Evolutionary conservation across 2,113 vertebrate species (phyloP).

Genomic region (Chaenogobius annularis): DNA sequence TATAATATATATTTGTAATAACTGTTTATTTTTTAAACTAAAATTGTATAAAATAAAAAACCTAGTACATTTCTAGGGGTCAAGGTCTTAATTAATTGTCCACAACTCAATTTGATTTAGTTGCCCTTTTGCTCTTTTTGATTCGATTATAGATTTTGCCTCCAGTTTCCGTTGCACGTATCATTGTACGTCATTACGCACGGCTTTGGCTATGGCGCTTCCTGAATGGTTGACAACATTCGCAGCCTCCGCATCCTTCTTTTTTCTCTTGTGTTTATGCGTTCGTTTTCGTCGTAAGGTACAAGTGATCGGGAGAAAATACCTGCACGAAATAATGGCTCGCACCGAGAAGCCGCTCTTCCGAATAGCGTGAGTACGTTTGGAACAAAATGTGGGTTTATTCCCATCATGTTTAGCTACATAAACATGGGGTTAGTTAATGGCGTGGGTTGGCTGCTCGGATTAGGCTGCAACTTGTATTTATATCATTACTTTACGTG

Average conservation of each 20-base stretch:
- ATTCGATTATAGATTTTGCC: no score
- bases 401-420: neutral
- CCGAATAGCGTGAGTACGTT: slow-evolving; percentile 78
- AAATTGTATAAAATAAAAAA: no score
- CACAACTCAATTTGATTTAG: no score
- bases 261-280: slow-evolving; percentile 63
- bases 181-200: slow-evolving; percentile 32
- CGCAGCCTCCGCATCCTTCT: slow-evolving; percentile 52
- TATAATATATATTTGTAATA: no score
- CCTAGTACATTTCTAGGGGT: no score
- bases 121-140: no score
- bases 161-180: neutral
- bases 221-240: slow-evolving; percentile 66
- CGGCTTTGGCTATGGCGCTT: slow-evolving; percentile 69
- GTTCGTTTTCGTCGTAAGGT: slow-evolving; percentile 44
- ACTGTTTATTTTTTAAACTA: no score
- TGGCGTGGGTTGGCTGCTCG: neutral
- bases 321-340: slow-evolving; percentile 70
- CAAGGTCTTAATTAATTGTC: no score
- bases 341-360: slow-evolving; percentile 81
- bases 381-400: accelerated
- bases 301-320: slow-evolving; percentile 41
- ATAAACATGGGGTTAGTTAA: slow-evolving; percentile 17
- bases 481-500: neutral
- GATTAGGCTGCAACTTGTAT: neutral